Base-by-base conservation (phyloP, 2,797 vertebrate genomes). In the Xerus rutilus region DNA sequence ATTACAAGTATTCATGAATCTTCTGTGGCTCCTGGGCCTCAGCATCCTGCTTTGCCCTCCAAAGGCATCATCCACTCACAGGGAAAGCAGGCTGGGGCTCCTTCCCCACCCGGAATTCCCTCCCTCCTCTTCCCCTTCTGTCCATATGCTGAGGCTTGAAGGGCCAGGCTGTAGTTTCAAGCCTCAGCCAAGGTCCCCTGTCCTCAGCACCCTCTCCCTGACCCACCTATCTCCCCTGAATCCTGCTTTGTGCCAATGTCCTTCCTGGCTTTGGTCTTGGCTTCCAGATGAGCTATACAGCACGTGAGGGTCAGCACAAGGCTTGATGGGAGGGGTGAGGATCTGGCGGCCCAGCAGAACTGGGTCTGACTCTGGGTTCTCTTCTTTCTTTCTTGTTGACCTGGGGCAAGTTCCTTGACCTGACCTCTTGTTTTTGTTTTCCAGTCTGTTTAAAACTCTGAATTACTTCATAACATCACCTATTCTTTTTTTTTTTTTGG, bases 321-420 rank as follows among this genome's bases (percentile, higher is more conserved):
- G 30, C 25, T 4, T 59, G 10, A 23, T 25, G 6, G 4, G 49
- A 69, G 49, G 72, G 52, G 13, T 25, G 45, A 17, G 25, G 35
- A 39, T 49, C 49, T 86, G 15, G 21, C 15, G 70, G 62, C 30
- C 1, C 13, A 35, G 35, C 9, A 1, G 45, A 95, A 3, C 15
- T 47, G 43, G 43, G 18, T 89, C 70, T 45, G 57, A 83, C 64
- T 91, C 47, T 35, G 7, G 21, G 76, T 18, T 77, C 15, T 72
- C 18, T 62, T 35, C 43, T 43, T 89, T 73, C 70, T 5, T 91
- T 87, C 72, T 73, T 62, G 18, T 65, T 94, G 72, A 86, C 43
- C 18, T 65, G 30, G 85, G 35, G 43, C 81, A 94, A 69, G 52
- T 74, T 78, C 90, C 28, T 94, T 89, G 65, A 95, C 21, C 11